These are phyloP conservation scores for Nipponacmea schrenckii DNA, from an alignment of 2,888 invertebrate genomes.

Conservation along the genomic window DNA sequence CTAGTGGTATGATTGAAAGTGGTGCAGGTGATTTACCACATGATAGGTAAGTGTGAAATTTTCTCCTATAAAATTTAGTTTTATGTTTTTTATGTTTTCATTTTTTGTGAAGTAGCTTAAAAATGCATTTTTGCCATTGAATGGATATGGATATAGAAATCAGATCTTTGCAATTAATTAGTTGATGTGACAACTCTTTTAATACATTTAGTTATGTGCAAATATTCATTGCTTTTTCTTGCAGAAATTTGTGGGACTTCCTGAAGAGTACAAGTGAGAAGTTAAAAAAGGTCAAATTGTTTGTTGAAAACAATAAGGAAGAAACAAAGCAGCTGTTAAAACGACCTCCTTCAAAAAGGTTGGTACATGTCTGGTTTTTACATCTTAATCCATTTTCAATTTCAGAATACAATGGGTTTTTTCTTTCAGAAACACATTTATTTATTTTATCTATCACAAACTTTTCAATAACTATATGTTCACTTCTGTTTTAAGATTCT, in stretches of 20 bases:
- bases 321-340: slow-evolving; percentile 59
- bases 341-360: slow-evolving; percentile 58
- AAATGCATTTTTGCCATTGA: no score
- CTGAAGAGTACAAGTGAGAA: slow-evolving; percentile 48
- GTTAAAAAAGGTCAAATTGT: slow-evolving; percentile 46
- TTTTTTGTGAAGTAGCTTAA: no score
- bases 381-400: no score
- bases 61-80: neutral
- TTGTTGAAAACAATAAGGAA: slow-evolving; percentile 41
- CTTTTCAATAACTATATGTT: neutral
- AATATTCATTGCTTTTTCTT: slow-evolving; percentile 16
- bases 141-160: no score
- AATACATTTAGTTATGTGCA: no score
- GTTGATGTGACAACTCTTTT: no score
- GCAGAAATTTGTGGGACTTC: slow-evolving; percentile 60
- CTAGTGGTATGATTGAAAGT: slow-evolving; percentile 65
- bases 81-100: no score
- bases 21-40: slow-evolving; percentile 65
- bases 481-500: neutral
- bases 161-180: no score
- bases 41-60: slow-evolving; percentile 44
- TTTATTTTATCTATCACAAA: neutral
- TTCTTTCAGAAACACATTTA: no score
- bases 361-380: slow-evolving; percentile 5
- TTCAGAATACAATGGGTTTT: no score